A percentile compares a stretch with the other conserved stretches of the same genome.
These are phyloP conservation scores for Pterostichus madidus DNA, from an alignment of 2,888 invertebrate genomes.

Conservation along the genomic window DNA sequence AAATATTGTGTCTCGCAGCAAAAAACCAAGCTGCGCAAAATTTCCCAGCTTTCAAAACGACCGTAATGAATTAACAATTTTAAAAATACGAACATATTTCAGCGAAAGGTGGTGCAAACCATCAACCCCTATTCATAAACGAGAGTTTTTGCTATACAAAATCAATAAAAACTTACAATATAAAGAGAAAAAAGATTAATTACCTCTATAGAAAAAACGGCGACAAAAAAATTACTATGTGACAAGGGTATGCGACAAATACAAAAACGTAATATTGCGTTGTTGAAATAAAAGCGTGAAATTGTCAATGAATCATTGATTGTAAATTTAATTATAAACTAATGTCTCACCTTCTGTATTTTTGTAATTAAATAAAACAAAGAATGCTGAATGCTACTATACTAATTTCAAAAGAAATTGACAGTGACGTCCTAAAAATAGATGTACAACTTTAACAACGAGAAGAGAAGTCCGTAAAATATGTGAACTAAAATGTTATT, in stretches of 20 bases:
- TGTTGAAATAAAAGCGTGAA: too few relatives aligned
- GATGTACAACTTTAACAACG: not conserved
- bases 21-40: not conserved
- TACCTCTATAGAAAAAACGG: constrained; percentile 10
- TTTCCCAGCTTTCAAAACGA: not conserved
- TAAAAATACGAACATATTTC: not conserved
- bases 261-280: not conserved
- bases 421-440: not conserved
- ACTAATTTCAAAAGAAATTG: not conserved
- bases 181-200: constrained; percentile 17
- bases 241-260: not conserved
- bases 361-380: too few relatives aligned
- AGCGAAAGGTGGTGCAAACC: not conserved
- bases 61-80: not conserved
- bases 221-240: not conserved
- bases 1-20: too few relatives aligned
- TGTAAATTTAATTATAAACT: too few relatives aligned
- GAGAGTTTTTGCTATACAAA: not conserved
- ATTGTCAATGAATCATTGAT: too few relatives aligned
- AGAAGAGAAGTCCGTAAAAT: not conserved
- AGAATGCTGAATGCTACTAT: not conserved
- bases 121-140: not conserved
- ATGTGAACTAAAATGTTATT: too few relatives aligned
- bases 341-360: too few relatives aligned
- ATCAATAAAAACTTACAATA: not conserved